Percentiles rank a stretch among this genome's conserved stretches.
Conservation (phyloP, 2,113 vertebrate genomes). For the Alces alces region DNA sequence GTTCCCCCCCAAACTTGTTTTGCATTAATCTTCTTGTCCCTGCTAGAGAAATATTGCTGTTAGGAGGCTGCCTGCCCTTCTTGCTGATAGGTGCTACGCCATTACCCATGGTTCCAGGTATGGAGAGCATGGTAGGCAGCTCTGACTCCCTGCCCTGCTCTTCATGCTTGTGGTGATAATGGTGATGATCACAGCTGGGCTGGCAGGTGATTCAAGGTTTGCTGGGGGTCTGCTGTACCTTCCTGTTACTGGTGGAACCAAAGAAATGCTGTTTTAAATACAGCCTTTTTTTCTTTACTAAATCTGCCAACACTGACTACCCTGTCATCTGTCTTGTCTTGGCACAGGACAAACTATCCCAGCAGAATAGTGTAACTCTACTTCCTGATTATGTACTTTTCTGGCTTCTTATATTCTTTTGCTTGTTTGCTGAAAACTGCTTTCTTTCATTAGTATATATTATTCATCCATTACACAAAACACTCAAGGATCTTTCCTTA, state of each 20-base stretch:
- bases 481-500: background rate
- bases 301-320: background rate
- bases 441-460: background rate
- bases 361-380: background rate
- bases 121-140: background rate
- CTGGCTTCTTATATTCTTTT: background rate
- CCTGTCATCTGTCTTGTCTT: background rate
- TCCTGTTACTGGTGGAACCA: background rate
- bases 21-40: background rate
- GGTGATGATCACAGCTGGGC: background rate
- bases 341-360: background rate
- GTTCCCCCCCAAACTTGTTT: background rate
- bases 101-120: background rate
- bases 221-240: background rate
- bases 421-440: background rate
- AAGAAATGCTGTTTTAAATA: background rate
- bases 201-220: background rate
- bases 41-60: background rate
- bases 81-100: accelerated
- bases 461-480: background rate
- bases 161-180: too few species aligned
- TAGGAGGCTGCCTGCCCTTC: background rate
- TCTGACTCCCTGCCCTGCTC: background rate
- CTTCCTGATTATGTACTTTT: background rate
- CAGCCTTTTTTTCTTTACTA: background rate